A percentile compares a stretch with the other conserved stretches of the same genome.
These are phyloP conservation scores for Epirrhoe alternata DNA, from an alignment of 2,888 invertebrate species.

Conservation along the genomic window DNA sequence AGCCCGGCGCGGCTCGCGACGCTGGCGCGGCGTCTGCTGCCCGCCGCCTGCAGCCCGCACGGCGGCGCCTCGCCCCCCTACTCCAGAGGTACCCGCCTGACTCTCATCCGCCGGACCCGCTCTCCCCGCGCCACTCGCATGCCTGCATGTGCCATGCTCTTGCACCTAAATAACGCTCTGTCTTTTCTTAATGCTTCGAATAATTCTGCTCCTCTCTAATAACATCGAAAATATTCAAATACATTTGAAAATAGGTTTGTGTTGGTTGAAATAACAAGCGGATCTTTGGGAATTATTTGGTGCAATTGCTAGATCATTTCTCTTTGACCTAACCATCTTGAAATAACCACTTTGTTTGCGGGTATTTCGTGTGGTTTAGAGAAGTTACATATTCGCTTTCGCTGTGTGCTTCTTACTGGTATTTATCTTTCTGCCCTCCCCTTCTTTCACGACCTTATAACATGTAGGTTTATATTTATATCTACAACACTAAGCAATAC, in stretches of 20 bases:
- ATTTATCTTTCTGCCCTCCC: constrained; percentile 24
- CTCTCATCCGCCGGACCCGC: constrained; percentile 32
- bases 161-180: constrained; percentile 18
- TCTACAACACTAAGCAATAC: constrained; percentile 4
- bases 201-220: constrained; percentile 1
- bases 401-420: constrained; percentile 43
- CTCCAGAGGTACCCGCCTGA: constrained; percentile 85
- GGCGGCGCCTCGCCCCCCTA: constrained; percentile 88
- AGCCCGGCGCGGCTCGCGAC: constrained; percentile 78
- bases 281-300: constrained; percentile 8
- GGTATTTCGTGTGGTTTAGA: constrained; percentile 39
- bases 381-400: constrained; percentile 44
- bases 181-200: not conserved
- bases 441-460: not conserved
- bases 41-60: constrained; percentile 89
- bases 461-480: not conserved
- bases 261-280: not conserved
- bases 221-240: not conserved
- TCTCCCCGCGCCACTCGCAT: constrained; percentile 39
- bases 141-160: constrained; percentile 21
- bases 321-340: constrained; percentile 30
- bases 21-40: constrained; percentile 86
- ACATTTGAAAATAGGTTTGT: not conserved
- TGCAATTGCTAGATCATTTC: constrained; percentile 28
- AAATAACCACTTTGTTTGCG: not conserved